phyloP scores from a whole-genome alignment of 2,113 vertebrate genomes.

The Ursus arctos region DNA sequence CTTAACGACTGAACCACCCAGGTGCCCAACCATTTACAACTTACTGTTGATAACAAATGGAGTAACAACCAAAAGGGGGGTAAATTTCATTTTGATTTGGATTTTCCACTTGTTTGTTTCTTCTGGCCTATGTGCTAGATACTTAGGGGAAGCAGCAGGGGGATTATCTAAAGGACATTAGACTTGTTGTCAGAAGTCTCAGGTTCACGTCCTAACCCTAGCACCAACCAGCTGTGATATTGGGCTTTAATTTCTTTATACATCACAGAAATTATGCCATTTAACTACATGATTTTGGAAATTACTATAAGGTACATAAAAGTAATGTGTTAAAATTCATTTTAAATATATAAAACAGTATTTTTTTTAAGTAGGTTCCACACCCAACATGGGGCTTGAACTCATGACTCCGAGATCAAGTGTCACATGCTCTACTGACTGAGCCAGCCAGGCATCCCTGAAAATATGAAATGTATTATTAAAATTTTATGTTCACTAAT shows the following conservation, averaged over 20 bases:
- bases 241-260: background rate
- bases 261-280: background rate
- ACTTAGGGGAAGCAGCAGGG: background rate
- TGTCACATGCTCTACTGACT: background rate
- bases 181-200: background rate
- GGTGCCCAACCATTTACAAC: background rate
- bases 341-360: background rate
- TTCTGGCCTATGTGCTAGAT: background rate
- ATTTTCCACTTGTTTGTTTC: slow-evolving; percentile 25
- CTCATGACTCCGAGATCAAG: background rate
- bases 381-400: background rate
- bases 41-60: background rate
- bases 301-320: background rate
- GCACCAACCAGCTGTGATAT: background rate
- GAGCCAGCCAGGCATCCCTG: background rate
- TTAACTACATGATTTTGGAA: background rate
- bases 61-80: background rate
- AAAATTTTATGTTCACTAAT: background rate
- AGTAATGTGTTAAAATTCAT: background rate
- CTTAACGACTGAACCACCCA: too few species aligned
- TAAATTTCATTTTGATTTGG: background rate
- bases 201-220: slow-evolving; percentile 1
- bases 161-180: background rate
- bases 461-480: background rate
- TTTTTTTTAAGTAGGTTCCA: background rate